Evolutionary conservation across 1,140 invertebrate genomes (phyloP), one percentile per base, ranked within the genome.

Genomic region (Lordiphosa clarofinis): DNA sequence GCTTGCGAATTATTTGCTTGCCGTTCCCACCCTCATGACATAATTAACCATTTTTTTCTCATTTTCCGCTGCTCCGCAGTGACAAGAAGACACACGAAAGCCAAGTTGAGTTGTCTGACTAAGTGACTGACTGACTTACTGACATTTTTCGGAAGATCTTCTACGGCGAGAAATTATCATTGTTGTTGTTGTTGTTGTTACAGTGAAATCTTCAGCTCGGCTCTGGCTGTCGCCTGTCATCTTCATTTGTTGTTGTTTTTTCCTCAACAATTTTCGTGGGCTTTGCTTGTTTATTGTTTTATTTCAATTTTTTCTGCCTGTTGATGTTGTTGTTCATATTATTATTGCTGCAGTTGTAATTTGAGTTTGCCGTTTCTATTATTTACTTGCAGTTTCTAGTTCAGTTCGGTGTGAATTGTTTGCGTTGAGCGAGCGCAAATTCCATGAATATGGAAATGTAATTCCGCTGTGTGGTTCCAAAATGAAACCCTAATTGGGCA

Each of bases 21-120:
- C 24, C 40, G 59, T 86, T 87, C 86, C 86, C 86, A 87, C 86
- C 86, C 86, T 87, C 86, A 86, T 87, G 86, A 87, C 86, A 87
- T 87, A 87, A 87, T 87, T 87, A 87, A 79, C 56, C 61, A 66
- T 74, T 61, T 73, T 61, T 73, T 59, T 40, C 54, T 48, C 53
- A 66, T 74, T 61, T 73, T 61, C 73, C 56, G 46, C 54, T 54
- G 53, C 44, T 21, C 46, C 33, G 37, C 36, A 81, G 65, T 79
- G 74, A 70, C 74, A 73, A 56, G 59, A 49, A 59, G 49, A 42
- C 40, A 46, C 31, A 58, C 69, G 39, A 33, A 38, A 55, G 38
- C 54, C 33, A 36, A 54, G 19, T 49, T 42, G 42, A 35, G 11
- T 39, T 56, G 31, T 19, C 55, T 46, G 40, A 31, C 46, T 15